Conservation (phyloP, 2,113 vertebrate genomes). For the Origma solitaria region DNA sequence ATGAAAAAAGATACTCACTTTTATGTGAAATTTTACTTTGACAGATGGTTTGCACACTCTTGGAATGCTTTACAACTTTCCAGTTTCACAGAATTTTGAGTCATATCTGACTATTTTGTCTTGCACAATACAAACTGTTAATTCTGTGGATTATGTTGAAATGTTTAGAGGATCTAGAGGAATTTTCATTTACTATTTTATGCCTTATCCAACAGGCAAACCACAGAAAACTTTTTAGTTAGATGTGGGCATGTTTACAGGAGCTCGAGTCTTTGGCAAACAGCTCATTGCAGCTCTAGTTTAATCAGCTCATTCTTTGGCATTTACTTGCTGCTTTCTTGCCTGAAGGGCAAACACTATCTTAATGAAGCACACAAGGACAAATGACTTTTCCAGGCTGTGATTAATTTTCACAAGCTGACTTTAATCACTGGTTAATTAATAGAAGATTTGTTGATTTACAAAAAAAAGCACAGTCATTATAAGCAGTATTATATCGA, state of each 20-base stretch:
- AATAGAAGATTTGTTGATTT: slow-evolving; percentile 84
- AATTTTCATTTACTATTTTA: background rate
- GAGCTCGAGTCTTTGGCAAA: background rate
- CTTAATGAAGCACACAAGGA: slow-evolving; percentile 78
- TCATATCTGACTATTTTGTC: background rate
- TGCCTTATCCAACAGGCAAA: background rate
- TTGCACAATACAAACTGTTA: background rate
- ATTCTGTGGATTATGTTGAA: background rate
- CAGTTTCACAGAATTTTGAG: background rate
- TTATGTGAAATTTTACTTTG: background rate
- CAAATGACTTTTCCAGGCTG: slow-evolving; percentile 75
- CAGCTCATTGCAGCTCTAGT: slow-evolving; percentile 6
- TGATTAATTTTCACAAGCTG: slow-evolving; percentile 83
- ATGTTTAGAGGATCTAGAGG: background rate
- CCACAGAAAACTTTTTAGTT: background rate
- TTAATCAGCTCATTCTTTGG: slow-evolving; percentile 63
- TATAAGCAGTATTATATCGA: slow-evolving; percentile 76
- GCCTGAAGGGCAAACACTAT: slow-evolving; percentile 69
- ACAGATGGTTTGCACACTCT: background rate
- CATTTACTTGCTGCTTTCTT: slow-evolving; percentile 66
- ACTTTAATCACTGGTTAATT: slow-evolving; percentile 90
- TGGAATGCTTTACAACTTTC: background rate
- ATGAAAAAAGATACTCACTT: background rate
- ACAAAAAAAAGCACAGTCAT: slow-evolving; percentile 76
- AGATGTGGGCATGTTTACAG: background rate